These are phyloP conservation scores for Vipera ursinii DNA, from an alignment of 2,797 vertebrate species.

Conservation along the genomic window DNA sequence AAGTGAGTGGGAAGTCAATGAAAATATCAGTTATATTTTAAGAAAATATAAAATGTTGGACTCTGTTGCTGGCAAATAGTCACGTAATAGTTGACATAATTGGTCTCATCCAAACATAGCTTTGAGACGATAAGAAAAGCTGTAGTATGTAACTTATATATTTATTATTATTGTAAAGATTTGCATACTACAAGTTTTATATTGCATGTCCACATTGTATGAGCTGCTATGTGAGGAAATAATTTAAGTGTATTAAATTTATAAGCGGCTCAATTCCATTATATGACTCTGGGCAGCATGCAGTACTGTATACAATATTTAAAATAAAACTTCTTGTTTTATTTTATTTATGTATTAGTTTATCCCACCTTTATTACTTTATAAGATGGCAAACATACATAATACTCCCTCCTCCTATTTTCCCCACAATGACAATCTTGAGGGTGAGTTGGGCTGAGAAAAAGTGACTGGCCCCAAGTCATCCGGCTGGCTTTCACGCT, in stretches of 20 bases:
- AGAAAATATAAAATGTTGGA: neutral
- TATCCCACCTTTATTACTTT: neutral
- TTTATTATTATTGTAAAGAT: neutral
- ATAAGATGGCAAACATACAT: neutral
- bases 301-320: neutral
- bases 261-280: neutral
- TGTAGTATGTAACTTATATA: neutral
- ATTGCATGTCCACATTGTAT: neutral
- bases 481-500: neutral
- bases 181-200: neutral
- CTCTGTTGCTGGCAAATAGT: neutral
- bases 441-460: neutral
- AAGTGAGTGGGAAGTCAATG: neutral
- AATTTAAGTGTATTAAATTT: neutral
- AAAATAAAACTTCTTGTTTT: neutral
- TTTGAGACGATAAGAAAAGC: neutral
- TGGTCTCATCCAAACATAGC: neutral
- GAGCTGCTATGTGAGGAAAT: neutral
- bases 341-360: neutral
- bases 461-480: neutral
- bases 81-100: neutral
- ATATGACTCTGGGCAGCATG: neutral
- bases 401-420: neutral
- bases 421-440: neutral
- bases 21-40: neutral